phyloP scores from a whole-genome alignment of 2,888 invertebrate species.

The Loripinus fragilis region DNA sequence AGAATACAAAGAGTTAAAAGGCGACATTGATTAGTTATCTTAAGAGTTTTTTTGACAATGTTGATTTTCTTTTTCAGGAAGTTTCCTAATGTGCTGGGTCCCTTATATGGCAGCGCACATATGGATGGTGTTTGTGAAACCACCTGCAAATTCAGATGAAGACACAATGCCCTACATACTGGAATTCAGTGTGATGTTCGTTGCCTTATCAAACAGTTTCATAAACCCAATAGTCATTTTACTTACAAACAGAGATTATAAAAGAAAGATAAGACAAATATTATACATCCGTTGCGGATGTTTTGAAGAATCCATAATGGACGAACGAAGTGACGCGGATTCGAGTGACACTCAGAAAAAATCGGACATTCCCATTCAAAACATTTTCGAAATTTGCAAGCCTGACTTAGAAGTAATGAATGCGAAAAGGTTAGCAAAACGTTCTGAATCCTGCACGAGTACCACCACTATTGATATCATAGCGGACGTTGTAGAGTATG shows the following conservation, averaged over 20 bases:
- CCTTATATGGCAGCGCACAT: constrained; percentile 54
- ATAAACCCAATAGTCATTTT: constrained; percentile 74
- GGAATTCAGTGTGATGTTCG: constrained; percentile 70
- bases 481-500: background rate
- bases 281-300: constrained; percentile 37
- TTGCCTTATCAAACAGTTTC: constrained; percentile 72
- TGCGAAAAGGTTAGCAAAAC: background rate
- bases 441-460: background rate
- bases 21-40: too few relatives aligned
- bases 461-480: background rate
- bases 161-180: constrained; percentile 68
- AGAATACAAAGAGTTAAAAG: too few relatives aligned
- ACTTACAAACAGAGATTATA: constrained; percentile 69
- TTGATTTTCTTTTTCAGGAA: constrained; percentile 48
- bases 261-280: constrained; percentile 39
- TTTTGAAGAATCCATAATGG: constrained; percentile 25
- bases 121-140: constrained; percentile 45
- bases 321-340: constrained; percentile 43
- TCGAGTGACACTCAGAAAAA: constrained; percentile 21
- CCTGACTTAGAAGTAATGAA: background rate
- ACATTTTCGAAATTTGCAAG: background rate
- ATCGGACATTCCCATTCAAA: background rate
- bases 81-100: constrained; percentile 56
- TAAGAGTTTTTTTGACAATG: too few relatives aligned
- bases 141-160: constrained; percentile 21